Base-by-base conservation (phyloP, 2,113 vertebrate species). In the Gymnocephalus cernua region DNA sequence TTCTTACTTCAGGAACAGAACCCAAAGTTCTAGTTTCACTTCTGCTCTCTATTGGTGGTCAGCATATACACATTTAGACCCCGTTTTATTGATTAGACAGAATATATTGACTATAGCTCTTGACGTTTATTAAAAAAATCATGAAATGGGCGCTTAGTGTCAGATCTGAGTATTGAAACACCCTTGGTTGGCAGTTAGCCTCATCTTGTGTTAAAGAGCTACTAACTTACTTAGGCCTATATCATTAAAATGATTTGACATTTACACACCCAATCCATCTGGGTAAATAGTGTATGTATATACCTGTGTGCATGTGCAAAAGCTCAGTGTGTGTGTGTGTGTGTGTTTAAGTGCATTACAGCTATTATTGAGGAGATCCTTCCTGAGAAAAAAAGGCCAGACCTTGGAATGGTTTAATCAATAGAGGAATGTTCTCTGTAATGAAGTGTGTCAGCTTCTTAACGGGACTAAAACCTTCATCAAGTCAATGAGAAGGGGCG, bases 381-480 rank as follows among this genome's bases (percentile, higher is more conserved):
- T 93, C 95, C 93, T 69, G 51, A 50, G 82, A 89, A 94, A 50
- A 85, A 84, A 83, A 97, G 95, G 93, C 94, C 95, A 96, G 93
- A 88, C 91, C 93, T 90, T 92, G 94, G 95, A 96, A 96, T 95
- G 92, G 94, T 95, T 95, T 97, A 97, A 99, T 98, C 97, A 97
- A 97, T 98, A 97, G 86, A 88, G 87, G 94, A 96, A 96, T 96
- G 96, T 96, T 97, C 93, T 80, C 91, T 84, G 92, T 97, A 97
- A 98, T 96, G 95, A 90, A 97, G 94, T 95, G 95, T 97, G 96
- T 96, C 96, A 96, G 96, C 95, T 95, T 97, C 97, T 96, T 96
- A 97, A 96, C 95, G 80, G 96, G 95, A 95, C 94, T 94, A 95
- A 95, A 96, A 95, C 87, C 93, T 95, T 94, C 88, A 94, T 93